Evolutionary conservation across 2,797 vertebrate species (phyloP).

Genomic region (Sebastes hubbsi): DNA sequence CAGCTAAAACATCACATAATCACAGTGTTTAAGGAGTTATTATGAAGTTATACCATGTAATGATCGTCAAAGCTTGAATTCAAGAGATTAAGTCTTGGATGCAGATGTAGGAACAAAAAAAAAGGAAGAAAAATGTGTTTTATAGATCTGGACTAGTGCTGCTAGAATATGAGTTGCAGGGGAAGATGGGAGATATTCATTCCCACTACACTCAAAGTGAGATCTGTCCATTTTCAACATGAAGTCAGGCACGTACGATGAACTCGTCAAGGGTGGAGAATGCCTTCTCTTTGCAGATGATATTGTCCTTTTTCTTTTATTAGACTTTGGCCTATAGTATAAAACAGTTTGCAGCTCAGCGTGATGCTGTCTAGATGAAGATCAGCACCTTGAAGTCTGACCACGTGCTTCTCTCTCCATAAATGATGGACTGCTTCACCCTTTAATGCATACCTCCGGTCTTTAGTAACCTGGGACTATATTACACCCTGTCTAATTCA

Average conservation of each 20-base stretch:
- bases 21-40: not conserved
- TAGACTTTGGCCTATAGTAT: not conserved
- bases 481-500: not conserved
- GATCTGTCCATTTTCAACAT: not conserved
- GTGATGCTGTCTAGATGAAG: not conserved
- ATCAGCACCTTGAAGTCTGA: not conserved
- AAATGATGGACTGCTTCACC: not conserved
- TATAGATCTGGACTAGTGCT: not conserved
- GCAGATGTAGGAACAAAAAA: not conserved
- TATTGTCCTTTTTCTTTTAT: not conserved
- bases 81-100: not conserved
- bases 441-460: not conserved
- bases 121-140: not conserved
- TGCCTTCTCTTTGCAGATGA: not conserved
- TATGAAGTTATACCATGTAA: not conserved
- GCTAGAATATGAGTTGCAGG: not conserved
- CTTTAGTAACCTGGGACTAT: not conserved
- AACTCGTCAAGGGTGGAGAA: not conserved
- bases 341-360: not conserved
- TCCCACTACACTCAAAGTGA: not conserved
- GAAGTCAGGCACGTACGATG: not conserved
- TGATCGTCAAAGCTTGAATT: not conserved
- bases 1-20: constrained; percentile 1
- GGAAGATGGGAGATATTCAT: not conserved
- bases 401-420: not conserved